These are phyloP conservation scores for Scaptomyza montana DNA, from an alignment of 1,140 invertebrate genomes.

Conservation along the genomic window DNA sequence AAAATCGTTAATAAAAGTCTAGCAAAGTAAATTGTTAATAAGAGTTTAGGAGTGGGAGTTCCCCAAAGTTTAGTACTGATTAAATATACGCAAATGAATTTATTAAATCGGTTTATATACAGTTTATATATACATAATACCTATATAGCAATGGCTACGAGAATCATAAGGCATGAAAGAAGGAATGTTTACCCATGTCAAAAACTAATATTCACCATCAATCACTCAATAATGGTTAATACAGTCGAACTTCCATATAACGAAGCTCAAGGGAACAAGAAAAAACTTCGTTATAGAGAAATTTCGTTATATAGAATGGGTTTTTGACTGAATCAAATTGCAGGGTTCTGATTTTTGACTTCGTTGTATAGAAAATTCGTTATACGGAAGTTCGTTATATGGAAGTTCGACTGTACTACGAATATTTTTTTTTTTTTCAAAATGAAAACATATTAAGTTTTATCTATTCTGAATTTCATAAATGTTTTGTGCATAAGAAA, in stretches of 20 bases:
- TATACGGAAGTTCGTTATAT: too few relatives aligned
- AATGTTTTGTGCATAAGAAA: neutral
- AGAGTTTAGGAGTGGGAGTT: constrained; percentile 46
- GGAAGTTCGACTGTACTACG: too few relatives aligned
- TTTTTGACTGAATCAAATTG: too few relatives aligned
- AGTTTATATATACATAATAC: constrained; percentile 36
- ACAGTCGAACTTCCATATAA: too few relatives aligned
- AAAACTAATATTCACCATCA: neutral
- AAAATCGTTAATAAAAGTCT: constrained; percentile 6
- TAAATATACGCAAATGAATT: constrained; percentile 77
- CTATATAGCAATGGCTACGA: constrained; percentile 25
- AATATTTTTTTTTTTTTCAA: neutral
- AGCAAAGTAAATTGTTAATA: constrained; percentile 68
- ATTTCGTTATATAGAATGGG: too few relatives aligned
- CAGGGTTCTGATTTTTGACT: too few relatives aligned
- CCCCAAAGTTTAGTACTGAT: constrained; percentile 68
- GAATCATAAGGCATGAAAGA: neutral
- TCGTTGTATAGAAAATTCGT: too few relatives aligned
- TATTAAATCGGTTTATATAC: constrained; percentile 77
- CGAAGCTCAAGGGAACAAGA: too few relatives aligned
- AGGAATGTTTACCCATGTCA: constrained; percentile 1
- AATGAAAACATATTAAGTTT: neutral
- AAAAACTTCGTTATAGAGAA: too few relatives aligned
- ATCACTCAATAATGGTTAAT: too few relatives aligned
- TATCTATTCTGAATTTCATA: constrained; percentile 1